Evolutionary conservation across 2,888 invertebrate genomes (phyloP).

Genomic region (Netelia melanura): DNA sequence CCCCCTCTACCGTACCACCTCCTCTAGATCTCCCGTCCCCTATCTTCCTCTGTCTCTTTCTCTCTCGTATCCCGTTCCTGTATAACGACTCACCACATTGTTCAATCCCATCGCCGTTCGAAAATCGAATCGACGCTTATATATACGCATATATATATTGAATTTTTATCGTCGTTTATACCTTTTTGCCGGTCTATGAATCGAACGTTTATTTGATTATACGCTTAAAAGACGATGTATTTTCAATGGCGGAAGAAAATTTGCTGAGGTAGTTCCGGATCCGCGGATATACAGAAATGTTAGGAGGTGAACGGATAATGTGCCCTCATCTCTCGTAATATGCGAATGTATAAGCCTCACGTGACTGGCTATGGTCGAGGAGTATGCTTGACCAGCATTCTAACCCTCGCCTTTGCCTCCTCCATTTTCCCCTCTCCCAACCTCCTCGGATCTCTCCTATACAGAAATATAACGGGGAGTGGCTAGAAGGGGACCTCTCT

Average conservation of each 20-base stretch:
- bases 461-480: background rate
- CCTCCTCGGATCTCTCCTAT: conserved; percentile 7
- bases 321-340: conserved; percentile 18
- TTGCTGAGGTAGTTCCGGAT: background rate
- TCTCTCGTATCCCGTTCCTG: background rate
- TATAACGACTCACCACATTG: conserved; percentile 22
- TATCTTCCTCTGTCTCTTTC: background rate
- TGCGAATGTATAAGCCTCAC: conserved; percentile 5
- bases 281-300: background rate
- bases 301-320: background rate
- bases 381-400: background rate
- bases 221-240: background rate
- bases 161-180: background rate
- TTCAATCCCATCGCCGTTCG: conserved; percentile 42
- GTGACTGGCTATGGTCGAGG: background rate
- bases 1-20: conserved; percentile 20
- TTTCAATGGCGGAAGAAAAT: background rate
- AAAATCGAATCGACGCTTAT: background rate
- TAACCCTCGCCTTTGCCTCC: background rate
- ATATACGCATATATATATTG: background rate
- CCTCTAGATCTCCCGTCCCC: background rate
- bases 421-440: too few species aligned
- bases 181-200: background rate
- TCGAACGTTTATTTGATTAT: background rate
- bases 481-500: background rate